Evolutionary conservation across 2,113 vertebrate species (phyloP), one percentile per base, ranked within the genome.

Genomic region (Cryptomyrus ogoouensis): DNA sequence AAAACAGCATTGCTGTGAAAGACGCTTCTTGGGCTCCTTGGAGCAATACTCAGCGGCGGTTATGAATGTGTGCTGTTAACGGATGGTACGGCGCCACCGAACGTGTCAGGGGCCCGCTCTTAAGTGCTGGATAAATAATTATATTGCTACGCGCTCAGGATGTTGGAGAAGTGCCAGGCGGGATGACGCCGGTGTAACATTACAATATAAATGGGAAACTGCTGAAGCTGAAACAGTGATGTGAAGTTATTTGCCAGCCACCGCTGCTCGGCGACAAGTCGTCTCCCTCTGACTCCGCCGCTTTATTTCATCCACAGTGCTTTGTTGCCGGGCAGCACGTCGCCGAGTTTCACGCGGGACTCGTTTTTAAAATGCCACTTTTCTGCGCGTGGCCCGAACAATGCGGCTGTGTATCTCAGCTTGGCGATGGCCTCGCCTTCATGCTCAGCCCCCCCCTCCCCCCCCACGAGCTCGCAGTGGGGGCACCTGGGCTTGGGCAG

Each of bases 151-250:
- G 94, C 94, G 94, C 90, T 93, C 94, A 94, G 89, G 92, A 94
- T 93, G 92, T 93, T 93, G 94, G 94, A 96, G 95, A 94, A 94
- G 94, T 94, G 94, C 94, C 95, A 95, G 94, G 94, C 95, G 95
- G 94, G 94, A 94, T 94, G 93, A 93, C 93, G 91, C 86, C 88
- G 93, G 93, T 95, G 95, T 95, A 95, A 95, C 94, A 95, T 95
- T 95, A 96, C 95, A 95, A 96, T 95, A 95, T 95, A 96, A 95
- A 96, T 95, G 94, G 95, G 95, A 96, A 95, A 94, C 95, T 93
- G 94, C 94, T 96, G 93, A 92, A 95, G 94, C 94, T 94, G 95
- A 96, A 96, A 96, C 93, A 93, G 92, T 95, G 94, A 96, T 94
- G 94, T 93, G 92, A 93, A 95, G 94, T 94, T 93, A 93, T 94